These are phyloP conservation scores for Misgurnus mizolepis DNA, from an alignment of 2,113 vertebrate genomes.

Conservation along the genomic window DNA sequence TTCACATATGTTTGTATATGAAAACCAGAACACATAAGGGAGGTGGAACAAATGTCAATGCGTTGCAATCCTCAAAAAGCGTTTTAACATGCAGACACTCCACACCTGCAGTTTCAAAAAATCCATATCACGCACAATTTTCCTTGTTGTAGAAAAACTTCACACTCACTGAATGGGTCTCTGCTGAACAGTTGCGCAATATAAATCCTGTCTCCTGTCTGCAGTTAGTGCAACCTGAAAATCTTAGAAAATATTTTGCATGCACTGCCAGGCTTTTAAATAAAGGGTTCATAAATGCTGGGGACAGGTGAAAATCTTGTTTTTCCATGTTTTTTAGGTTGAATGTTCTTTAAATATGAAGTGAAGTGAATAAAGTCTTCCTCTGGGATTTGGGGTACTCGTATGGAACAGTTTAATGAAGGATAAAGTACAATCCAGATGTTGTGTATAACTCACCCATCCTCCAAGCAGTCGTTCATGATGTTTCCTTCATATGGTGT, in stretches of 20 bases:
- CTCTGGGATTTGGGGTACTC: constrained; percentile 11
- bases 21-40: constrained; percentile 33
- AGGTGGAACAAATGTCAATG: constrained; percentile 34
- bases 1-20: constrained; percentile 24
- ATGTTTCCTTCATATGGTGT: constrained; percentile 84
- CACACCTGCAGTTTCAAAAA: constrained; percentile 53
- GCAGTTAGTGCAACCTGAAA: constrained; percentile 13
- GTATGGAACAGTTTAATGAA: constrained; percentile 32
- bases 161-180: constrained; percentile 6
- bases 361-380: constrained; percentile 33
- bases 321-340: background rate
- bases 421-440: constrained; percentile 42
- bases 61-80: constrained; percentile 22
- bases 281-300: background rate
- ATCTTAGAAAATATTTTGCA: background rate
- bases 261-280: background rate
- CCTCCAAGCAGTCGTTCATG: constrained; percentile 85
- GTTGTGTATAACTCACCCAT: constrained; percentile 77
- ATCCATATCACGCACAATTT: constrained; percentile 28
- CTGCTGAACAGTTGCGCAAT: constrained; percentile 6
- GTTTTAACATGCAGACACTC: constrained; percentile 24
- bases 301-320: constrained; percentile 4
- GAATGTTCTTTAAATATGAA: constrained; percentile 37
- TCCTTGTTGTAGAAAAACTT: constrained; percentile 18
- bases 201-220: constrained; percentile 40